Evolutionary conservation across 1,140 invertebrate genomes (phyloP).

Genomic region (Drosophila elegans): DNA sequence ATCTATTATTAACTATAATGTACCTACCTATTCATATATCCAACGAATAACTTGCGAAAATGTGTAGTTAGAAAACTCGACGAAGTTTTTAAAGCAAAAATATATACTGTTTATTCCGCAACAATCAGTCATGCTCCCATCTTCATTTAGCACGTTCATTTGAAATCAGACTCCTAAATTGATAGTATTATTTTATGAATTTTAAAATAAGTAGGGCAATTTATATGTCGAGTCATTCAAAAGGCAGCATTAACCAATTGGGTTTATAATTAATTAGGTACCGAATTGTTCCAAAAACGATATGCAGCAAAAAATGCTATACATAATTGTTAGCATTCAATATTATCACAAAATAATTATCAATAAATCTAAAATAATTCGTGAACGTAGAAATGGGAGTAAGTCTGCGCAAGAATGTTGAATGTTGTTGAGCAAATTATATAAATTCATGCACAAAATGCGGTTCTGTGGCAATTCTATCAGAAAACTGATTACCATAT

Average conservation of each 20-base stretch:
- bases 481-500: neutral
- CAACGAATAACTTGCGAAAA: neutral
- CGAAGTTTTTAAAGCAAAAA: constrained; percentile 2
- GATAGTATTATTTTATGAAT: neutral
- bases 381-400: neutral
- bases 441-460: neutral
- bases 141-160: neutral
- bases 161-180: neutral
- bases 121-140: constrained; percentile 3
- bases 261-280: neutral
- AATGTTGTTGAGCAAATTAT: too few relatives aligned
- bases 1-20: constrained; percentile 29
- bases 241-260: neutral
- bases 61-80: constrained; percentile 3
- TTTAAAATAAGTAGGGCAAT: neutral
- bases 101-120: neutral
- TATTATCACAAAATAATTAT: neutral
- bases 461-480: neutral
- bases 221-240: neutral
- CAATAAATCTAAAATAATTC: neutral
- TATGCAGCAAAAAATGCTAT: neutral
- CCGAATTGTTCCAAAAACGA: neutral
- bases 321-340: neutral
- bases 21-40: constrained; percentile 31
- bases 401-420: neutral